phyloP scores from a whole-genome alignment of 2,797 vertebrate species.

The Morelia viridis region DNA sequence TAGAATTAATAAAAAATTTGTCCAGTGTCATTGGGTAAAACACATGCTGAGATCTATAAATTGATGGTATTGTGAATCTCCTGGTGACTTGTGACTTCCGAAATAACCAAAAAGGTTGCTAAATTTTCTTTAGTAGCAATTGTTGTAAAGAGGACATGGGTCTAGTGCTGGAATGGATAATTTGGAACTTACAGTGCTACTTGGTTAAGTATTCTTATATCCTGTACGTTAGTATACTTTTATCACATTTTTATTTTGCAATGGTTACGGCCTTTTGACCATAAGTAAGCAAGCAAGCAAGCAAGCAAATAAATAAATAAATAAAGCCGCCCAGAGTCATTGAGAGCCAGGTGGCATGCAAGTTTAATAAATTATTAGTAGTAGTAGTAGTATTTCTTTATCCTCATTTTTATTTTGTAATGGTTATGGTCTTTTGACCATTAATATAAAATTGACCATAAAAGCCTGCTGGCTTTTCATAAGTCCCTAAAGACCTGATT shows the following conservation, averaged over 20 bases:
- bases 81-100: background rate
- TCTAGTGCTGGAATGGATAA: background rate
- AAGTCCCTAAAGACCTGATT: background rate
- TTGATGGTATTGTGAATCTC: background rate
- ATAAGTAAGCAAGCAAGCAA: too few species aligned
- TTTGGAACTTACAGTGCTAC: background rate
- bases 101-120: background rate
- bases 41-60: background rate
- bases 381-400: background rate
- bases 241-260: background rate
- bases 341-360: background rate
- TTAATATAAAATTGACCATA: background rate
- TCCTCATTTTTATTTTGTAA: background rate
- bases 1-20: background rate
- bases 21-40: conserved; percentile 6
- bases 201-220: background rate
- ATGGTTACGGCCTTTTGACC: background rate
- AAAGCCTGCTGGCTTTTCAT: background rate
- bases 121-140: background rate
- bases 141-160: background rate
- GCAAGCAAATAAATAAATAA: too few species aligned
- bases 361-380: background rate
- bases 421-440: background rate
- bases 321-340: background rate
- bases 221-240: background rate